phyloP scores from a whole-genome alignment of 1,140 invertebrate genomes.

The Lepidotrigona ventralis region DNA sequence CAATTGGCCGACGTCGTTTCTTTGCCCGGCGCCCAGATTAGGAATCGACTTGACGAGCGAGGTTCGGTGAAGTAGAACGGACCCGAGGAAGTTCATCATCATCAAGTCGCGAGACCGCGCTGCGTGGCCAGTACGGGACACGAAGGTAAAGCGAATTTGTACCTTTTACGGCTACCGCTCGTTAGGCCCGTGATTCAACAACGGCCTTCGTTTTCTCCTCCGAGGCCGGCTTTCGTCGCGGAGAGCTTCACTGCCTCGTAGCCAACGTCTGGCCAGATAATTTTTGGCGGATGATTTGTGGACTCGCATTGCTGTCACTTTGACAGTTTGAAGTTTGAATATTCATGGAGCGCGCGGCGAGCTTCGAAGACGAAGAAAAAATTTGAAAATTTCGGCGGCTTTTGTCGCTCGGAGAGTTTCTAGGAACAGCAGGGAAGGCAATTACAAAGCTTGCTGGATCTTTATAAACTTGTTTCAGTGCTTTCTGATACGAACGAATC shows the following conservation, averaged over 20 bases:
- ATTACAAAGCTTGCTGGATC: background rate
- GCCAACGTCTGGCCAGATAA: background rate
- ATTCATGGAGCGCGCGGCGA: background rate
- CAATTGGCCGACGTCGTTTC: conserved; percentile 53
- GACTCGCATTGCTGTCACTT: background rate
- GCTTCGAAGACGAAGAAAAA: background rate
- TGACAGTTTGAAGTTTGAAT: background rate
- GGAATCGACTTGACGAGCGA: conserved; percentile 76
- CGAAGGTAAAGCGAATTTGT: conserved; percentile 71
- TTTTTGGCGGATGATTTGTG: conserved; percentile 10
- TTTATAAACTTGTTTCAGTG: background rate
- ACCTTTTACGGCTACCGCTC: conserved; percentile 69
- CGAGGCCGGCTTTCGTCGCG: conserved; percentile 10
- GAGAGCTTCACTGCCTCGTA: background rate
- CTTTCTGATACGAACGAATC: too few relatives aligned
- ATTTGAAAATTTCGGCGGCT: background rate
- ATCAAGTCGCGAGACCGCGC: conserved; percentile 69
- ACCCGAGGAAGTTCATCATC: conserved; percentile 76
- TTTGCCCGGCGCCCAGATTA: conserved; percentile 69
- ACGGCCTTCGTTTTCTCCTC: conserved; percentile 49
- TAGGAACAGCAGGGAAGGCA: background rate
- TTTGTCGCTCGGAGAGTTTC: background rate
- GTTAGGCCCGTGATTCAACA: conserved; percentile 67
- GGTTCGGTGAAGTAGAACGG: conserved; percentile 63
- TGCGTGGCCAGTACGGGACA: conserved; percentile 58